A percentile compares a stretch with the other conserved stretches of the same genome.
phyloP scores from a whole-genome alignment of 1,140 invertebrate genomes.

The Drosophila saltans region DNA sequence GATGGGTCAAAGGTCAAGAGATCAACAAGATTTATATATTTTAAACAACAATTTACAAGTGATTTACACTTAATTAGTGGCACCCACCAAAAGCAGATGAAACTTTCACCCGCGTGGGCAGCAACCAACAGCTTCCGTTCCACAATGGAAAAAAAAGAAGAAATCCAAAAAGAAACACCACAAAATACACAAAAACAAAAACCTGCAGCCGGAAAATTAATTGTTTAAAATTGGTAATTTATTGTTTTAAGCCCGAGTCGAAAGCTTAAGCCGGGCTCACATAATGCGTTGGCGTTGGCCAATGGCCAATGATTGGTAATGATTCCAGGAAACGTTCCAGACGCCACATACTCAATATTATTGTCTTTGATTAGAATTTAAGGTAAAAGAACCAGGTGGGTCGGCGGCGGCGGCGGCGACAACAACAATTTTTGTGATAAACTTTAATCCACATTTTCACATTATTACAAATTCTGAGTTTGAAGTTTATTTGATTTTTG shows the following conservation, averaged over 20 bases:
- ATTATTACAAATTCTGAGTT: conserved; percentile 3
- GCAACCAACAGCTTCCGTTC: conserved; percentile 14
- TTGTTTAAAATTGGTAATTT: conserved; percentile 70
- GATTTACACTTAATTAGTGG: conserved; percentile 79
- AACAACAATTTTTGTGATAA: conserved; percentile 8
- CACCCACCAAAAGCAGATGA: conserved; percentile 50
- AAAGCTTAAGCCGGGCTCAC: conserved; percentile 32
- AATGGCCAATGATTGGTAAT: conserved; percentile 38
- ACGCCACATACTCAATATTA: conserved; percentile 9
- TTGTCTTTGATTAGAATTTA: conserved; percentile 41
- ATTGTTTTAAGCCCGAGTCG: conserved; percentile 57
- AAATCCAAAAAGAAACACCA: background rate
- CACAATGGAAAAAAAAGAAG: background rate
- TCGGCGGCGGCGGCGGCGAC: conserved; percentile 22
- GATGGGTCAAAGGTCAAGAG: conserved; percentile 62
- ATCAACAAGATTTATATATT: conserved; percentile 71
- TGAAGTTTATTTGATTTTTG: conserved; percentile 29
- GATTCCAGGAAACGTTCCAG: conserved; percentile 48
- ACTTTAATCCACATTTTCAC: conserved; percentile 11
- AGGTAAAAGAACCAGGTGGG: conserved; percentile 19
- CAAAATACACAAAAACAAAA: background rate
- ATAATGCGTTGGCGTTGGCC: conserved; percentile 5
- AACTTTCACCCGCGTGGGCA: conserved; percentile 47
- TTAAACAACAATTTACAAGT: conserved; percentile 71
- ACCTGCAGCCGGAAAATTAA: conserved; percentile 66